Percentiles rank a stretch among this genome's conserved stretches.
phyloP scores from a whole-genome alignment of 2,113 vertebrate genomes.

The Gadus macrocephalus region DNA sequence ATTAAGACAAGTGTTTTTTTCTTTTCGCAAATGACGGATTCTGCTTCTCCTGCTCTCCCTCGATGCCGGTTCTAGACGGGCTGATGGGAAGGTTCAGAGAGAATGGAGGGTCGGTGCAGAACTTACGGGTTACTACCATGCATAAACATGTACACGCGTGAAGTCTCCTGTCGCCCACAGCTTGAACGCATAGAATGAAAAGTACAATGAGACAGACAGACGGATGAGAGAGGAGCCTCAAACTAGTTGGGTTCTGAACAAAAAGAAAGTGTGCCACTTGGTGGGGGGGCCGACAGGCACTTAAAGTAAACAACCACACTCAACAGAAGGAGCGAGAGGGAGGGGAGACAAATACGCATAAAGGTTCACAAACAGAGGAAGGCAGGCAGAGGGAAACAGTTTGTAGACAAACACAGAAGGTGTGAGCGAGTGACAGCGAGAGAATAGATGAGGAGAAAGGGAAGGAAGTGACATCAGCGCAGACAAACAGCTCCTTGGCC shows the following conservation, averaged over 20 bases:
- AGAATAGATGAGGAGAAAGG: background rate
- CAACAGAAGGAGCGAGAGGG: background rate
- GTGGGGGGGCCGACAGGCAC: no score
- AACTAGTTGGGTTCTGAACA: no score
- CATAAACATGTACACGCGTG: no score
- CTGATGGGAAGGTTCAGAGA: background rate
- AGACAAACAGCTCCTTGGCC: background rate
- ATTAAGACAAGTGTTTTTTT: background rate
- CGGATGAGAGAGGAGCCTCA: no score
- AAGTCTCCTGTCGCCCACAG: no score
- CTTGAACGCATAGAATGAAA: no score
- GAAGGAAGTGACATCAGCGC: background rate
- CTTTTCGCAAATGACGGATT: background rate
- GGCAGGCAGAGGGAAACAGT: conserved; percentile 20
- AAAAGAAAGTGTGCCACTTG: no score
- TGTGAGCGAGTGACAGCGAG: conserved; percentile 1
- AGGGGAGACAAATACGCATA: background rate
- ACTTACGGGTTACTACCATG: no score
- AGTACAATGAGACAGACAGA: no score
- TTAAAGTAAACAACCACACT: no score
- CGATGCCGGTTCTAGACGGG: background rate
- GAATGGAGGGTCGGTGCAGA: no score
- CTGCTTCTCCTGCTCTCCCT: background rate
- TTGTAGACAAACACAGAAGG: background rate
- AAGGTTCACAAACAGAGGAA: background rate